Conservation (phyloP, 2,797 vertebrate genomes). For the Dryobates pubescens region DNA sequence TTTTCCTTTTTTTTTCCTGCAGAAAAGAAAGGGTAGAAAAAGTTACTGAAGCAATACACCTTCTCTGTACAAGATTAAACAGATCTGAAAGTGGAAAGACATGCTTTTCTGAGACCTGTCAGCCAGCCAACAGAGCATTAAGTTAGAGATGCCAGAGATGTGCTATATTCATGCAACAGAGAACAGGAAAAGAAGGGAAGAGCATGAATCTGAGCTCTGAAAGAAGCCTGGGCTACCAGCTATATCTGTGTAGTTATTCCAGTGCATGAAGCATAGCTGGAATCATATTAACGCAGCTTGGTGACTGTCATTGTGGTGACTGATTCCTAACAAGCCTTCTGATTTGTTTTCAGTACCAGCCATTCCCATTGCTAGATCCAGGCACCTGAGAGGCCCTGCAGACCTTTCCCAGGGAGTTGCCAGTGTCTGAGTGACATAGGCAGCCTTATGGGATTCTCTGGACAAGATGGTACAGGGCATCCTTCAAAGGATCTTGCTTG, state of each 20-base stretch:
- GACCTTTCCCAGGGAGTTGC: accelerated
- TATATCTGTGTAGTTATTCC: neutral
- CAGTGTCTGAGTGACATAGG: neutral
- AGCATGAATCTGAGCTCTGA: neutral
- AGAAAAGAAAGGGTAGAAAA: neutral
- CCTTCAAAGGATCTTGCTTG: neutral
- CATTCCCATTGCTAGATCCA: neutral
- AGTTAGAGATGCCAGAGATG: neutral
- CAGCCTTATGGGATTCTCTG: neutral
- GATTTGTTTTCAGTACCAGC: neutral
- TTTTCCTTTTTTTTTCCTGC: conserved; percentile 16
- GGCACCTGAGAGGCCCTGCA: neutral
- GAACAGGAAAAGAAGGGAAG: neutral
- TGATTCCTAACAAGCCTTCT: neutral
- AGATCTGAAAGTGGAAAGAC: conserved; percentile 6
- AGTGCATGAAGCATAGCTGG: accelerated
- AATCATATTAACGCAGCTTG: neutral
- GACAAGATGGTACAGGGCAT: neutral
- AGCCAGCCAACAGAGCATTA: neutral
- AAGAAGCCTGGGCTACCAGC: neutral
- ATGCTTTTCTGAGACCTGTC: conserved; percentile 44
- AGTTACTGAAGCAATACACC: conserved; percentile 9
- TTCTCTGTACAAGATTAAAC: conserved; percentile 23
- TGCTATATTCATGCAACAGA: neutral
- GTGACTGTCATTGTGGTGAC: neutral